Evolutionary conservation across 2,797 vertebrate genomes (phyloP), one percentile per base, ranked within the genome.

Genomic region (Arnoldichthys spilopterus): DNA sequence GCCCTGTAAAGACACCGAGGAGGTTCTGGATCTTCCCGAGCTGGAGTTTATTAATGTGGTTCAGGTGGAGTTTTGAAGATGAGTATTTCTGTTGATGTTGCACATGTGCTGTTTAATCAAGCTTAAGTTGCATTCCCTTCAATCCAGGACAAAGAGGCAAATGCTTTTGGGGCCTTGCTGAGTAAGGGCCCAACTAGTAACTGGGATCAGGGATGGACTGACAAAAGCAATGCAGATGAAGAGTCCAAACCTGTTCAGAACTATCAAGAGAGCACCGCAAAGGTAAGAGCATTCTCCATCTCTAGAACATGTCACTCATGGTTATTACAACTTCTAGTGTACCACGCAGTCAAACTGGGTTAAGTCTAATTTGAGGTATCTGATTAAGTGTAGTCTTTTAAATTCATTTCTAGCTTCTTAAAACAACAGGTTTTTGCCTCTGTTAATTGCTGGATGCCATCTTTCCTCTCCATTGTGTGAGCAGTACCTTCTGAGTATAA

Each of bases 21-120:
- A 28, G 20, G 30, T 82, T 47, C 34, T 69, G 67, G 87, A 89
- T 30, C 84, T 90, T 45, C 93, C 93, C 0, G 77, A 51, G 3
- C 88, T 94, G 72, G 93, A 93, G 78, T 73, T 83, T 1, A 89
- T 93, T 9, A 72, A 85, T 63, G 53, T 63, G n/a, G 18, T 0
- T 63, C 82, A 88, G 20, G 59, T 76, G n/a, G 63, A 40, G 15
- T 28, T 32, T 56, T 26, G 5, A 2, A 61, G 18, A 53, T 62
- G 15, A 11, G 34, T 16, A 9, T 6, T 0, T 61, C 64, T 49
- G 26, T 63, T 9, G 72, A n/a, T 32, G 28, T 24, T 16, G 18
- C 18, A 16, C 62, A 24, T 18, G 2, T 12, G 4, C 0, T 9
- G 66, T 51, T 74, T 16, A 69, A 37, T 28, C 34, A 49, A 61